phyloP scores from a whole-genome alignment of 1,140 invertebrate species.

The Ostrea denselamellosa region DNA sequence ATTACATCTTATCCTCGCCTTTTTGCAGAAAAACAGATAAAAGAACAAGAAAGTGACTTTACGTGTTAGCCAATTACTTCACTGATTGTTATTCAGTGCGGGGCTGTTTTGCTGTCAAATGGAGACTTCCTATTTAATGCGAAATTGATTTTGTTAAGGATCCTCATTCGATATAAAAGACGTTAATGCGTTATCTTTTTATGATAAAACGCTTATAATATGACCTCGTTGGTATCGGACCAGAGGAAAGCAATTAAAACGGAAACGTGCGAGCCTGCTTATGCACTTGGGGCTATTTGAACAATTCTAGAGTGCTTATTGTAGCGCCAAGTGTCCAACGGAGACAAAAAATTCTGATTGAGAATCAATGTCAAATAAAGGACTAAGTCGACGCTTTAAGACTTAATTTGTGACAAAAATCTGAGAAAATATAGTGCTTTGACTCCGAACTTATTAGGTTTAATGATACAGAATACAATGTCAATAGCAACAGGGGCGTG shows the following conservation, averaged over 20 bases:
- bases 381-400: conserved; percentile 28
- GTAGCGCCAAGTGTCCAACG: conserved; percentile 17
- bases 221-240: conserved; percentile 17
- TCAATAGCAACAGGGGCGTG: neutral
- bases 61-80: conserved; percentile 51
- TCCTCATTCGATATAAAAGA: conserved; percentile 40
- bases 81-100: conserved; percentile 54
- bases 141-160: conserved; percentile 47
- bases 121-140: conserved; percentile 32
- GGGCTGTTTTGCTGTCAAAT: conserved; percentile 31
- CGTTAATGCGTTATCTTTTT: conserved; percentile 33
- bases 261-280: conserved; percentile 14
- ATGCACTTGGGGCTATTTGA: conserved; percentile 34
- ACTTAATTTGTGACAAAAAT: conserved; percentile 36
- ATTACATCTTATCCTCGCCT: conserved; percentile 53
- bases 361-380: conserved; percentile 36
- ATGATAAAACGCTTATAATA: conserved; percentile 41
- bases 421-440: neutral
- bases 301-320: conserved; percentile 16
- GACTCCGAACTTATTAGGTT: neutral
- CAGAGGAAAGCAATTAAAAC: conserved; percentile 35
- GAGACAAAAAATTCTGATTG: conserved; percentile 25
- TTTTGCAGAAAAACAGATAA: conserved; percentile 44
- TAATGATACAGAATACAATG: neutral
- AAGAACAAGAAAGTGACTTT: conserved; percentile 53